A percentile compares a stretch with the other conserved stretches of the same genome.
These are phyloP conservation scores for Columba livia DNA, from an alignment of 2,113 vertebrate genomes.

Conservation along the genomic window DNA sequence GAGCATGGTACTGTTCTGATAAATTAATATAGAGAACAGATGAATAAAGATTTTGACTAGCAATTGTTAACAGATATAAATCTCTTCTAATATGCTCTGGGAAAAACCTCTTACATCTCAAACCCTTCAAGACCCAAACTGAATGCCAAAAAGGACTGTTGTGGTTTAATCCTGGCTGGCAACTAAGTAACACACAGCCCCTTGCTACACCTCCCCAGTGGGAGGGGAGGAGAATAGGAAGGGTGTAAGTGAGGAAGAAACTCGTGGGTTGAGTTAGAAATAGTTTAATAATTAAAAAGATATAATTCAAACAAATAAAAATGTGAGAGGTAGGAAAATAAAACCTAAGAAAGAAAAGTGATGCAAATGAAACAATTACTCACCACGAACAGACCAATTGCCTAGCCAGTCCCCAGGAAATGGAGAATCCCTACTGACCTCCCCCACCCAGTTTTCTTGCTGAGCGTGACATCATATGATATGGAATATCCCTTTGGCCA, in stretches of 20 bases:
- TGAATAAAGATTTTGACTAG: not conserved
- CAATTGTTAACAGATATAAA: not conserved
- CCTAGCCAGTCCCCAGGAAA: not conserved
- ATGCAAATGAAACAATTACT: not conserved
- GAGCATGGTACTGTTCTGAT: not conserved
- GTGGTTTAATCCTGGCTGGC: not conserved
- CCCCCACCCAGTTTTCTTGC: not conserved
- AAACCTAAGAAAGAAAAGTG: not conserved
- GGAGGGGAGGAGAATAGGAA: not conserved
- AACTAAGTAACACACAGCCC: not conserved
- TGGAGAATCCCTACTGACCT: rapidly evolving
- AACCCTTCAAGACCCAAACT: not conserved
- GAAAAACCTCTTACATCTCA: not conserved
- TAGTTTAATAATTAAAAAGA: not conserved
- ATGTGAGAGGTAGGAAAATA: not conserved
- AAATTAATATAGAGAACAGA: not conserved
- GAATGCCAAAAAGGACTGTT: not conserved
- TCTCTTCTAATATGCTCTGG: not conserved
- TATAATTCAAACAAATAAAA: too few species aligned
- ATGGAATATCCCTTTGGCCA: not conserved
- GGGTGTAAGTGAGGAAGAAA: not conserved
- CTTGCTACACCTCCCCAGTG: too few species aligned
- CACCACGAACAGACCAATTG: too few species aligned
- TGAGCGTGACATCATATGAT: too few species aligned
- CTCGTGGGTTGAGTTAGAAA: not conserved